A percentile compares a stretch with the other conserved stretches of the same genome.
Conservation (phyloP, 2,888 invertebrate genomes). For the Orchesella flavescens region DNA sequence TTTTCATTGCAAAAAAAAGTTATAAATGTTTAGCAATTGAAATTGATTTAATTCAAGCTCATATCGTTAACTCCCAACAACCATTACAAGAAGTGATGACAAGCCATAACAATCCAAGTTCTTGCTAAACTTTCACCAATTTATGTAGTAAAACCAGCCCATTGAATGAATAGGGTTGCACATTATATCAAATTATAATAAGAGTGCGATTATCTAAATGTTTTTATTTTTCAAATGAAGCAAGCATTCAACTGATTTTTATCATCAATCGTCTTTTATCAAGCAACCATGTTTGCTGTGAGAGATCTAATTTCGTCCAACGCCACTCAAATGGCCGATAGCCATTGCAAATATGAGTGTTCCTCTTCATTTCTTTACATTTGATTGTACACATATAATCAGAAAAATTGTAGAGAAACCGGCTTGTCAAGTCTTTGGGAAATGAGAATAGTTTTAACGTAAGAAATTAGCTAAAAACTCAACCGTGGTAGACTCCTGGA, state of each 20-base stretch:
- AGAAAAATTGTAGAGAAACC: slow-evolving; percentile 47
- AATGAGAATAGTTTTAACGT: slow-evolving; percentile 14
- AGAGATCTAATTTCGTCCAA: slow-evolving; percentile 48
- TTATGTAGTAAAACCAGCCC: too few species aligned
- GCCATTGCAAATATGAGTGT: slow-evolving; percentile 11
- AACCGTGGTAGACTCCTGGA: slow-evolving; percentile 34
- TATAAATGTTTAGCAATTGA: neutral
- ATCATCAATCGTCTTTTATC: slow-evolving; percentile 7
- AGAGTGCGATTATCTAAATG: neutral
- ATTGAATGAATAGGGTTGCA: too few species aligned
- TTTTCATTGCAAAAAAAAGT: too few species aligned
- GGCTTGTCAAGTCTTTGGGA: slow-evolving; percentile 58
- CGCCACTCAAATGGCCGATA: slow-evolving; percentile 1
- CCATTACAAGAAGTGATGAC: too few species aligned
- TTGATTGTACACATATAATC: slow-evolving; percentile 46
- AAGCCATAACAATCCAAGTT: too few species aligned
- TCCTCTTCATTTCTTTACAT: slow-evolving; percentile 32
- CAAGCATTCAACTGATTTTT: slow-evolving; percentile 16
- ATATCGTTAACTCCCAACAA: too few species aligned
- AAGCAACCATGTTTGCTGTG: too few species aligned
- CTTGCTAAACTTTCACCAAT: too few species aligned
- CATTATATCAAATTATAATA: neutral
- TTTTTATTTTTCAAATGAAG: too few species aligned
- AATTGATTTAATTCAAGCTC: slow-evolving; percentile 29
- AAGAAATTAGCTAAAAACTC: slow-evolving; percentile 54